Base-by-base conservation (phyloP, 2,113 vertebrate species). In the Trogon melanurus region DNA sequence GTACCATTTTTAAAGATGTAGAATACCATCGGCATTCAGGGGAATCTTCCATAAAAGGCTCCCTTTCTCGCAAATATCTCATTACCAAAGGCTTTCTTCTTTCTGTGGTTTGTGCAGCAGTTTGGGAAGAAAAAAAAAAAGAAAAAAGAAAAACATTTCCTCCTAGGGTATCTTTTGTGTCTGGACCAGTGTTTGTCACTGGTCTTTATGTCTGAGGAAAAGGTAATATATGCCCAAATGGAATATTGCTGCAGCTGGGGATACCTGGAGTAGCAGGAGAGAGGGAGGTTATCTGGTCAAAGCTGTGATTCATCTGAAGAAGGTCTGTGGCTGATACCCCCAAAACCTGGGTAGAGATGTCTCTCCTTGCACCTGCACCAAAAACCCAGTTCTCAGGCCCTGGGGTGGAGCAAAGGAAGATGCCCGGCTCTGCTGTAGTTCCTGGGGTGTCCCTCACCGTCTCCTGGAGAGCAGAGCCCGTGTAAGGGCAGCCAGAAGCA, bases 11-110 rank as follows among this genome's bases (percentile, higher is more conserved):
- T 97, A 97, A 97, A 97, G 91, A 95, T 64, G 92, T 96, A 97
- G 97, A 97, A 94, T 94, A 88, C 91, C 76, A 92, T 96, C 96
- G 94, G 95, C 90, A 70, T 97, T 97, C 96, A 96, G 96, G 96
- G 96, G 95, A 97, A 92, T 95, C 90, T 91, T 96, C 85, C 95
- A 89, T 81, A 89, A 92, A 85, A 93, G 85, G 93, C 93, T 96
- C 96, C 92, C 94, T 91, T 91, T 81, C 93, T 95, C 84, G 78
- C 85, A 94, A 92, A 9, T 92, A 73, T 96, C 87, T 96, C 94
- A 94, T 95, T 95, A 97, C 97, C 97, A 97, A 97, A 97, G 95
- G 92, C 92, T 96, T 79, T 86, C 93, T 96, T 90, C 84, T 45
- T 95, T 88, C 70, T 54, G 88, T 91, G 94, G 75, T 95, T 96